These are phyloP conservation scores for Cephus pulcher DNA, from an alignment of 2,888 invertebrate species.

Conservation along the genomic window DNA sequence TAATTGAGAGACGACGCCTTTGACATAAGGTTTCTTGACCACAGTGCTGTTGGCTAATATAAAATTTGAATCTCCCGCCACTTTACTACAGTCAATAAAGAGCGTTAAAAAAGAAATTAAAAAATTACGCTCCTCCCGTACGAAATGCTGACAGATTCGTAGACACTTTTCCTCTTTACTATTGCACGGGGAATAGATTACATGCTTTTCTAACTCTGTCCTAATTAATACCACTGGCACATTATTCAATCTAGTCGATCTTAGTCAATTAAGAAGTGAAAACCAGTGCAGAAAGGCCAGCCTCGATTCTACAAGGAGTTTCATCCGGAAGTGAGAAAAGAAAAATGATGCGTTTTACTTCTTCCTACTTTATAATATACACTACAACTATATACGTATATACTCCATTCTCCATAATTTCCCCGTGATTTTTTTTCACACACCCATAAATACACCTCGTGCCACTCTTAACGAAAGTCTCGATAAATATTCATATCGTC, in stretches of 20 bases:
- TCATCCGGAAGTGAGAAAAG: slow-evolving; percentile 16
- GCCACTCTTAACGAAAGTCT: neutral
- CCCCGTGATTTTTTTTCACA: neutral
- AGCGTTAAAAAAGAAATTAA: neutral
- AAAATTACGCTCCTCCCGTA: neutral
- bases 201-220: slow-evolving; percentile 25
- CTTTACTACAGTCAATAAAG: neutral
- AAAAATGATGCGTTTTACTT: neutral
- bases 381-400: neutral
- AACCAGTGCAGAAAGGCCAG: slow-evolving; percentile 31
- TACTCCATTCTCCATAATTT: neutral
- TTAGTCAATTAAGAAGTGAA: slow-evolving; percentile 40
- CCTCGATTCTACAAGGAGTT: slow-evolving; percentile 22
- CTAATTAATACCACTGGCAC: slow-evolving; percentile 13
- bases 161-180: slow-evolving; percentile 24
- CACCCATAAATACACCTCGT: neutral
- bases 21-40: neutral
- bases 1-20: neutral
- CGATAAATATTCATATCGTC: neutral
- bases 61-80: neutral
- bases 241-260: slow-evolving; percentile 36
- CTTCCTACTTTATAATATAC: neutral
- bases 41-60: neutral
- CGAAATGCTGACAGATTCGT: neutral
- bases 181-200: slow-evolving; percentile 19